Base-by-base conservation (phyloP, 2,113 vertebrate species). In the Varanus komodoensis region DNA sequence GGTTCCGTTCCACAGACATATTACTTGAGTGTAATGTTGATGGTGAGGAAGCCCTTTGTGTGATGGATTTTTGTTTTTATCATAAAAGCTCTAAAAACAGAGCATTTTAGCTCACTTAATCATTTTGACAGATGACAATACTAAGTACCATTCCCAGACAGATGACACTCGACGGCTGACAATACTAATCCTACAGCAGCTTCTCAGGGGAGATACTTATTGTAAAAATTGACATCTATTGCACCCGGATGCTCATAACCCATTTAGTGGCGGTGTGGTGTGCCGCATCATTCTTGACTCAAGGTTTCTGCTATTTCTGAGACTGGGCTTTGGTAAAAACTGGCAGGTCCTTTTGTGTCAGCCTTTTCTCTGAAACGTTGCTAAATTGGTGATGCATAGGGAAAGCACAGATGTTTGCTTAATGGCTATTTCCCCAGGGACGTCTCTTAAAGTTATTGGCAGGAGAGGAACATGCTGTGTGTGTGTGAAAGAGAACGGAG, bases 51-150 rank as follows among this genome's bases (percentile, higher is more conserved):
- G 44, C 21, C 4, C 17, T 82, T 87, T 84, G 12, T 93, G 77
- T 57, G 84, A 89, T 89, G 25, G 90, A 91, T 91, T 74, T 90
- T 91, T 92, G 91, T 90, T 91, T 95, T 94, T 82, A 77, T 92
- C 86, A 67, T 68, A 82, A 77, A 95, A 93, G 77, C 84, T 84
- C 90, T 93, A 87, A 93, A 92, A 94, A 85, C 90, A 85, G 91
- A 86, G 78, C 82, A 90, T 93, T 95, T 93, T 93, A 89, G 69
- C 71, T 91, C 92, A 88, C 86, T 94, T 95, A 85, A 95, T 96
- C 92, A 92, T 96, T 94, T 94, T 96, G 94, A 95, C 92, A 95
- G 84, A 50, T 96, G 94, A 92, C 93, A 95, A 86, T 93, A 91
- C 1, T 0, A 89, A 89, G 68, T 90, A 74, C 94, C 89, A 87